Conservation (phyloP, 2,797 vertebrate genomes). For the Mycteria americana region DNA sequence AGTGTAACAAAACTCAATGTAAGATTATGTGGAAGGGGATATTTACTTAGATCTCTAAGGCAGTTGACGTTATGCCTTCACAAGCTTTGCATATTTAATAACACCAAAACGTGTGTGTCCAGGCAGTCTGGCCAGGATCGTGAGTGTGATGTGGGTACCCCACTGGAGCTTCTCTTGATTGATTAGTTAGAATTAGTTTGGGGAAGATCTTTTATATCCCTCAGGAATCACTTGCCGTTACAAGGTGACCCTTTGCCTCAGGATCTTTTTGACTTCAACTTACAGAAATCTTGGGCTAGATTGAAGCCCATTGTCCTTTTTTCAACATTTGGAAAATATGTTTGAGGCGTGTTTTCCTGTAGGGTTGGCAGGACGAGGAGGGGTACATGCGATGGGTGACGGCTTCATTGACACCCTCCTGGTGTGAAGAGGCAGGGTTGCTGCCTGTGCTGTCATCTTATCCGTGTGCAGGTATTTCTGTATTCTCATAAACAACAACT, state of each 20-base stretch:
- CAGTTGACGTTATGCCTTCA: neutral
- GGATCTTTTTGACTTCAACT: neutral
- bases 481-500: fast-evolving
- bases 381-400: fast-evolving
- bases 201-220: neutral
- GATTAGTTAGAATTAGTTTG: neutral
- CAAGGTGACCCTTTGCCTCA: neutral
- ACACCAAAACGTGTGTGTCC: fast-evolving
- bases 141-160: neutral
- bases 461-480: neutral
- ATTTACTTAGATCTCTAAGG: neutral
- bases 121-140: neutral
- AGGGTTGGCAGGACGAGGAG: neutral
- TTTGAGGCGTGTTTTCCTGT: neutral
- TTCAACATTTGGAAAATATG: neutral
- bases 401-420: neutral
- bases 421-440: neutral
- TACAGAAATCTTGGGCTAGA: neutral
- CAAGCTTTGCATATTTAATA: neutral
- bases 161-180: neutral
- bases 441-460: neutral
- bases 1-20: neutral
- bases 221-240: neutral
- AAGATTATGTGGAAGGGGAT: neutral
- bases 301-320: fast-evolving